These are phyloP conservation scores for Drosophila paracracens DNA, from an alignment of 2,888 invertebrate species.

Conservation along the genomic window DNA sequence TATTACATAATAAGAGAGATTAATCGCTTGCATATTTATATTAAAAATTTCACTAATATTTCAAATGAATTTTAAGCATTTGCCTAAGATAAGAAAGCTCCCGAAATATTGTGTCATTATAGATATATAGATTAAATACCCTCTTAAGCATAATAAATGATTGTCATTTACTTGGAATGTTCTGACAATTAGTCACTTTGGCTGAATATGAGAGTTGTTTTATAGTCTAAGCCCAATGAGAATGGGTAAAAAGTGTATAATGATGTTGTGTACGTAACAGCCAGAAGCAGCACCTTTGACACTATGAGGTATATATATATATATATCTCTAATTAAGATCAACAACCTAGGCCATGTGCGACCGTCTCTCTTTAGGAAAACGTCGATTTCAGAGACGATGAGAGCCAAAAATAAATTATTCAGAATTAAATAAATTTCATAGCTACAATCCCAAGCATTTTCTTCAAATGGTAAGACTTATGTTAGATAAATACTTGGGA, in stretches of 20 bases:
- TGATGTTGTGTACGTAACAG: not conserved
- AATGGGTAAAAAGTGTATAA: not conserved
- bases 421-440: not conserved
- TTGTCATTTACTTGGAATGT: not conserved
- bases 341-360: too few species aligned
- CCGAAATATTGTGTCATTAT: constrained; percentile 13
- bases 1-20: constrained; percentile 18
- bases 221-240: not conserved
- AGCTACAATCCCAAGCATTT: not conserved
- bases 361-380: not conserved
- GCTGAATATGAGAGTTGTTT: not conserved
- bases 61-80: constrained; percentile 6
- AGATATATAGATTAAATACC: constrained; percentile 4
- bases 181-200: not conserved
- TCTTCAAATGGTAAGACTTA: not conserved
- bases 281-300: not conserved
- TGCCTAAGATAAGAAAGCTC: not conserved
- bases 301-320: not conserved
- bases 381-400: not conserved
- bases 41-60: constrained; percentile 3
- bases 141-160: constrained; percentile 14
- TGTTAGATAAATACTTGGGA: not conserved
- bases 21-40: constrained; percentile 6
- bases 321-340: not conserved
- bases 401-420: not conserved